Percentiles rank a stretch among this genome's conserved stretches.
These are phyloP conservation scores for Cinara cedri DNA, from an alignment of 2,888 invertebrate genomes.

Conservation along the genomic window DNA sequence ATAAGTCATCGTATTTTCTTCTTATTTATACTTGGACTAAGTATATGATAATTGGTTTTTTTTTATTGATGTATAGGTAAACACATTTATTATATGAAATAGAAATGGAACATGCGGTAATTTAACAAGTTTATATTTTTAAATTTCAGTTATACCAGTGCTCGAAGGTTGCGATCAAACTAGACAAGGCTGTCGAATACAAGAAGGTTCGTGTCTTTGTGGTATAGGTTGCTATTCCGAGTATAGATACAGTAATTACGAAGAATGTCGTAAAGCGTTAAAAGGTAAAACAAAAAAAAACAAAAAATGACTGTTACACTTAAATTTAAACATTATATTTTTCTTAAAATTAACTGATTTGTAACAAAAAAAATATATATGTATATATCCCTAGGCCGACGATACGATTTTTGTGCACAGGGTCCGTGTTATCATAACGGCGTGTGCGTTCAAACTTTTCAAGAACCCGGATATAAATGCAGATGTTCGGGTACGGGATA, in stretches of 20 bases:
- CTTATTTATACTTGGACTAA: too few species aligned
- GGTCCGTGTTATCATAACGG: conserved; percentile 72
- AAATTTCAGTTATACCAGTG: conserved; percentile 38
- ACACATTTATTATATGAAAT: too few species aligned
- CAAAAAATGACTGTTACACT: too few species aligned
- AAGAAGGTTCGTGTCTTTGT: conserved; percentile 70
- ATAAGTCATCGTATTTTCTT: too few species aligned
- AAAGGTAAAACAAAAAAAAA: too few species aligned
- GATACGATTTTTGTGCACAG: conserved; percentile 70
- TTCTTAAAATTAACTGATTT: too few species aligned
- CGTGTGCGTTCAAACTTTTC: conserved; percentile 72
- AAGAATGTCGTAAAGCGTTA: conserved; percentile 70
- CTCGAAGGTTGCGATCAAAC: conserved; percentile 39
- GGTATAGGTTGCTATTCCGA: conserved; percentile 73
- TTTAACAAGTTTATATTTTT: too few species aligned
- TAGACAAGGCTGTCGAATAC: conserved; percentile 71
- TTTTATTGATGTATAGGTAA: too few species aligned
- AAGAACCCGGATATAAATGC: conserved; percentile 72
- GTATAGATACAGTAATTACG: conserved; percentile 69
- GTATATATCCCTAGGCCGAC: conserved; percentile 2
- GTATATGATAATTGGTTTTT: too few species aligned
- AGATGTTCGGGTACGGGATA: conserved; percentile 77
- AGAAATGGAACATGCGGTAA: too few species aligned
- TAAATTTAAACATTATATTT: too few species aligned
- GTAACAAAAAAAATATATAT: conserved; percentile 54